phyloP scores from a whole-genome alignment of 2,797 vertebrate species.

The Apogon talboti region DNA sequence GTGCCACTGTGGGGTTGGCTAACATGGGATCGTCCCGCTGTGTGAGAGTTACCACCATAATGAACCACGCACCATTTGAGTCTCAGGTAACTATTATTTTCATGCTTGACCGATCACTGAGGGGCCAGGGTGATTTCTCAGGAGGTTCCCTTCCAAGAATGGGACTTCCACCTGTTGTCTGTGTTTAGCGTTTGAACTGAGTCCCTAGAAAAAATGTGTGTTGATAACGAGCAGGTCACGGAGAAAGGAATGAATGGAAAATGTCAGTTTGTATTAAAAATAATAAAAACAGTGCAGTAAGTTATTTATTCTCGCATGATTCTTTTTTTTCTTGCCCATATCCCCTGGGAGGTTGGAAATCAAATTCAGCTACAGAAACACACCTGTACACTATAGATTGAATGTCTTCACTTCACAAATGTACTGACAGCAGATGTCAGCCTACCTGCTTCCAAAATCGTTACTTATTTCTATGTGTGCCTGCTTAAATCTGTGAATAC shows the following conservation, averaged over 20 bases:
- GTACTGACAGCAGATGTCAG: conserved; percentile 3
- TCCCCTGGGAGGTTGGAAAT: conserved; percentile 17
- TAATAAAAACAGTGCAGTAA: conserved; percentile 31
- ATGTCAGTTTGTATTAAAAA: conserved; percentile 36
- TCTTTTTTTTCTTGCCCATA: conserved; percentile 27
- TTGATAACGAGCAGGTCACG: conserved; percentile 21
- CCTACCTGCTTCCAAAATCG: conserved; percentile 1
- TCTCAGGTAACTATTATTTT: conserved; percentile 78
- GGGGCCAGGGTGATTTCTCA: conserved; percentile 68
- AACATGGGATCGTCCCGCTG: conserved; percentile 65
- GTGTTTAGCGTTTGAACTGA: conserved; percentile 51
- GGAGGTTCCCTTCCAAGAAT: conserved; percentile 70
- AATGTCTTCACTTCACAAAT: conserved; percentile 7
- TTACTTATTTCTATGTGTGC: conserved; percentile 6
- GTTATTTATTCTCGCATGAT: conserved; percentile 11
- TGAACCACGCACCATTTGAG: conserved; percentile 69
- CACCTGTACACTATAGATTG: background rate
- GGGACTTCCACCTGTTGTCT: conserved; percentile 76
- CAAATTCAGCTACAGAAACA: conserved; percentile 1
- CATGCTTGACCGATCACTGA: conserved; percentile 62
- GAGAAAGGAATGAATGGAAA: conserved; percentile 47
- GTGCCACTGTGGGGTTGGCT: conserved; percentile 60
- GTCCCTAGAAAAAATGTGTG: conserved; percentile 14
- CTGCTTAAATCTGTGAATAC: conserved; percentile 23
- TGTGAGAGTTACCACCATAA: conserved; percentile 69